Base-by-base conservation (phyloP, 2,797 vertebrate genomes). In the Acanthopagrus latus region DNA sequence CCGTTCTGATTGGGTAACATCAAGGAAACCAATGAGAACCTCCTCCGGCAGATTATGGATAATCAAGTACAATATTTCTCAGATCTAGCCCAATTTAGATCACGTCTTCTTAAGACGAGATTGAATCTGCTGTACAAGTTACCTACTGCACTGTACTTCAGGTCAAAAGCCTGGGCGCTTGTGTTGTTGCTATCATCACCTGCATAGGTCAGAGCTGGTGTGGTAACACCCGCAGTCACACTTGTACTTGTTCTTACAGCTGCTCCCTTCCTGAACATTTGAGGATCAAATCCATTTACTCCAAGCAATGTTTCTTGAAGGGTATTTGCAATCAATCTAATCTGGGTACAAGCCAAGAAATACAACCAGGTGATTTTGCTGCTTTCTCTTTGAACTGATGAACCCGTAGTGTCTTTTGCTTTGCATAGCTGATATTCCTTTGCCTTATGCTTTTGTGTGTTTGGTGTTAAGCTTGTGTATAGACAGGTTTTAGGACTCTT, bases 171-270 rank as follows among this genome's bases (percentile, higher is more conserved):
- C 46, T 43, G 59, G 50, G 10, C 38, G 41, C 8, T 7, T 65
- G 50, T 50, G 6, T 23, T 76, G 56, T 43, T 70, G 52, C 43
- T 89, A 65, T 80, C 69, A 70, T 80, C 79, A 78, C 75, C 77
- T 82, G 57, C 51, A 47, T 56, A 71, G 81, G 70, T 74, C 64
- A 72, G 46, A 43, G 58, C 56, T 69, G 57, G 51, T 72, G 72
- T 71, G 70, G 50, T 77, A 85, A 88, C 78, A 81, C 68, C 70
- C 56, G 25, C 63, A 69, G 55, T 83, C 74, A 64, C 72, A 67
- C 75, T 60, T 46, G 5, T 5, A 74, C 55, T 55, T 51, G 56
- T 59, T 63, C 44, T 47, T 78, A 47, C 38, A 80, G 74, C 68
- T 76, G 71, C 57, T 82, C 44, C 64, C 48, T 48, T 81, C 64